These are phyloP conservation scores for Cyrtodaria siliqua DNA, from an alignment of 2,888 invertebrate species.

Conservation along the genomic window DNA sequence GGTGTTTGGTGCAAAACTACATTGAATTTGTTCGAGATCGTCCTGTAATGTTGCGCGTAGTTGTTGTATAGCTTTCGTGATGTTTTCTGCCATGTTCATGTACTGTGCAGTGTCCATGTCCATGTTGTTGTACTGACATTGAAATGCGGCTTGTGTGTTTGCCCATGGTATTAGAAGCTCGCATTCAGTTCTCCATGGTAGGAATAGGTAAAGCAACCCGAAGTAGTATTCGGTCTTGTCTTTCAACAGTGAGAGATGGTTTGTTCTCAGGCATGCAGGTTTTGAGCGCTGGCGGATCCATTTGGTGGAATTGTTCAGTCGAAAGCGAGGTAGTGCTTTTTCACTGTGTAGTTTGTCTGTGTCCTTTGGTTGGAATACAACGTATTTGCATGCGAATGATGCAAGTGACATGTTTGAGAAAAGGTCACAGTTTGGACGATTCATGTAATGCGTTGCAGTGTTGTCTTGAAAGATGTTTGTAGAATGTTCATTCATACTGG, in stretches of 20 bases:
- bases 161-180: neutral
- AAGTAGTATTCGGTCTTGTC: neutral
- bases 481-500: conserved; percentile 1
- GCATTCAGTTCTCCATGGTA: neutral
- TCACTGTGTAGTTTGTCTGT: too few relatives aligned
- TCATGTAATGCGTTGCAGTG: too few relatives aligned
- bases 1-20: neutral
- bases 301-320: too few relatives aligned
- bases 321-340: too few relatives aligned
- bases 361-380: neutral
- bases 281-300: too few relatives aligned
- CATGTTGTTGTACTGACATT: neutral
- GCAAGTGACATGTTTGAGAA: too few relatives aligned
- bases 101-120: too few relatives aligned
- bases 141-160: neutral
- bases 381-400: conserved; percentile 1
- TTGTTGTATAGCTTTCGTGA: conserved; percentile 7
- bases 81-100: neutral
- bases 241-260: too few relatives aligned
- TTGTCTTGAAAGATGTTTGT: conserved; percentile 13
- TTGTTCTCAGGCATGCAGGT: too few relatives aligned
- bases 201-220: neutral
- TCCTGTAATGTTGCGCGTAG: neutral
- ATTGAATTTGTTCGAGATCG: neutral
- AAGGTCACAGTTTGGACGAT: too few relatives aligned